phyloP scores from a whole-genome alignment of 2,113 vertebrate genomes.

The Phycodurus eques region DNA sequence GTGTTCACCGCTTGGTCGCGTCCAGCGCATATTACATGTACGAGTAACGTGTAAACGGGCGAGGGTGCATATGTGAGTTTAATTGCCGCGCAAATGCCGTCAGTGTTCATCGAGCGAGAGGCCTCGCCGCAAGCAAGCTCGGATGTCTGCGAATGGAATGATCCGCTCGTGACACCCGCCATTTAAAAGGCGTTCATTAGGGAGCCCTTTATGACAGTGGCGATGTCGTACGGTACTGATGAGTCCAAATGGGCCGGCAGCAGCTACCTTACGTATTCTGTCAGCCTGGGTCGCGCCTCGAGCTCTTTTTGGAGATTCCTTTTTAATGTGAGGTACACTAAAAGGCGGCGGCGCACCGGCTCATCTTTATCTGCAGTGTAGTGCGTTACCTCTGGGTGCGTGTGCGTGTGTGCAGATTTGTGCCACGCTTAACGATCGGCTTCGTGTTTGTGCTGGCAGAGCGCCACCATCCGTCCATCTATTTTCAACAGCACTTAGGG shows the following conservation, averaged over 20 bases:
- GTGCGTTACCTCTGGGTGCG: conserved; percentile 24
- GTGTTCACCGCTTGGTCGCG: conserved; percentile 1
- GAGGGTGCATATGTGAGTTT: conserved; percentile 32
- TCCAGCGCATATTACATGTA: conserved; percentile 21
- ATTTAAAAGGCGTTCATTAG: conserved; percentile 44
- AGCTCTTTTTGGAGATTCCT: conserved; percentile 26
- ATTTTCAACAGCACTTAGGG: no score
- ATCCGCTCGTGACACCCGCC: conserved; percentile 40
- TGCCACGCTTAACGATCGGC: not conserved
- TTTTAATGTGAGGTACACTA: conserved; percentile 47
- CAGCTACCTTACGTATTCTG: not conserved
- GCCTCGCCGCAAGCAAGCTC: not conserved
- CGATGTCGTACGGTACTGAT: conserved; percentile 32
- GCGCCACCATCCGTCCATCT: not conserved
- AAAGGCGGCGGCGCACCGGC: conserved; percentile 21
- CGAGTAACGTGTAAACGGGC: conserved; percentile 21
- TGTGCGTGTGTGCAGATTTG: not conserved
- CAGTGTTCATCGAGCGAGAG: not conserved
- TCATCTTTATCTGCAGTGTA: conserved; percentile 34
- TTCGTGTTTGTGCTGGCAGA: conserved; percentile 1
- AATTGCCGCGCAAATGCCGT: conserved; percentile 26
- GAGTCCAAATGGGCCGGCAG: conserved; percentile 28
- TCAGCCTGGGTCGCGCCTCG: conserved; percentile 4
- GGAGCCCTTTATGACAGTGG: conserved; percentile 17
- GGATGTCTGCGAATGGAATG: conserved; percentile 10